phyloP scores from a whole-genome alignment of 2,113 vertebrate genomes.

The Pelvicachromis taeniatus region DNA sequence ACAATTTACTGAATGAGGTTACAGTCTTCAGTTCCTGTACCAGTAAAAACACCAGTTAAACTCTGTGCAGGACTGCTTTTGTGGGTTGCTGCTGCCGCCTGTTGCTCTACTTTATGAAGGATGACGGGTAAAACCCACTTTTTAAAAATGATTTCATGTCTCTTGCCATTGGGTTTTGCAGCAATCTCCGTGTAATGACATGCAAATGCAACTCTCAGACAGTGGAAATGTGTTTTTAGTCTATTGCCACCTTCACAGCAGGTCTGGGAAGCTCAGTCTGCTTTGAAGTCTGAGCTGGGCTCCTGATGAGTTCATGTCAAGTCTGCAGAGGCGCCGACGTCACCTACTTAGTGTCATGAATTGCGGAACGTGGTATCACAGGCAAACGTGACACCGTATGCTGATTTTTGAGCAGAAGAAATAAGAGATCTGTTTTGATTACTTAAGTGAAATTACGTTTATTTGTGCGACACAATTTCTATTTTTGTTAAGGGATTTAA shows the following conservation, averaged over 20 bases:
- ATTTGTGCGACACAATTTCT: neutral
- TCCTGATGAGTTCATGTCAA: constrained; percentile 25
- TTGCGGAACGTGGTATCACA: neutral
- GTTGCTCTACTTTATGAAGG: neutral
- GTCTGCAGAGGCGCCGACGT: neutral
- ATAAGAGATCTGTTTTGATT: neutral
- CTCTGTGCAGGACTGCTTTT: neutral
- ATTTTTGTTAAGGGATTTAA: neutral
- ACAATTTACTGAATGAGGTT: neutral
- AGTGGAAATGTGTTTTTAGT: constrained; percentile 28
- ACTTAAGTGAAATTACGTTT: neutral
- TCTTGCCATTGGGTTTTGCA: neutral
- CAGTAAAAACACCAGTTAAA: neutral
- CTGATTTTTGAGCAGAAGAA: neutral
- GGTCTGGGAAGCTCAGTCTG: neutral
- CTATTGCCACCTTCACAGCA: constrained; percentile 28
- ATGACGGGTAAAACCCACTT: neutral
- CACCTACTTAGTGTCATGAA: constrained; percentile 1
- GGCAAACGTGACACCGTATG: neutral
- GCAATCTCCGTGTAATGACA: constrained; percentile 29
- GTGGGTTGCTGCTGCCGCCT: neutral
- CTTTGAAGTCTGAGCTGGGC: constrained; percentile 29
- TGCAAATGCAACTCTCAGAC: constrained; percentile 29
- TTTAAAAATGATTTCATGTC: neutral
- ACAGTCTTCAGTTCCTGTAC: neutral